These are phyloP conservation scores for Dasypus novemcinctus DNA, from an alignment of 2,113 vertebrate species.

Conservation along the genomic window DNA sequence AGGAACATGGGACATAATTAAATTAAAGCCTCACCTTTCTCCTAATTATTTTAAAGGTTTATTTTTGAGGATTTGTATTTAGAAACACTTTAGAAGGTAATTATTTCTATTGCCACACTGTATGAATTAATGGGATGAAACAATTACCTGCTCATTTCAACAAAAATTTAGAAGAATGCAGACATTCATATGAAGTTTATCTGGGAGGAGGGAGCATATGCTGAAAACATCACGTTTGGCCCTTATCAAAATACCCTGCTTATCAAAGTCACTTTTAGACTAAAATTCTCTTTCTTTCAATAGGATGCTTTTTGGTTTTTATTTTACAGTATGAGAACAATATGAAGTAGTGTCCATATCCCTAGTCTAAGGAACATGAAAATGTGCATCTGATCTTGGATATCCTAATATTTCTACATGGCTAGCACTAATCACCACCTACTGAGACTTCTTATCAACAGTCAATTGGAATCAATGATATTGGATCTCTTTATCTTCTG, in stretches of 20 bases:
- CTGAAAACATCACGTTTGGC: background rate
- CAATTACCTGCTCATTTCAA: background rate
- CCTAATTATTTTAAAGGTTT: background rate
- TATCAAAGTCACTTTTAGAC: no score
- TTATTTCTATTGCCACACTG: no score
- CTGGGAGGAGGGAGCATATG: background rate
- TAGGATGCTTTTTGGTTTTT: background rate
- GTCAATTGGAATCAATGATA: no score
- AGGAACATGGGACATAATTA: background rate
- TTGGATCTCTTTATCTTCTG: no score
- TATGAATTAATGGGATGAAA: background rate
- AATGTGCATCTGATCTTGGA: no score
- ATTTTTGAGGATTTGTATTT: background rate
- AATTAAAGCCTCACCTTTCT: background rate
- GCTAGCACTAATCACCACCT: no score
- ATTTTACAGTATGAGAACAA: background rate
- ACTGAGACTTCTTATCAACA: no score
- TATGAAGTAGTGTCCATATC: no score
- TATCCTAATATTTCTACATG: no score
- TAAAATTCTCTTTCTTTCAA: no score
- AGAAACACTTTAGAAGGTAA: background rate
- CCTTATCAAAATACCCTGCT: background rate
- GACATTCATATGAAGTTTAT: rapidly evolving
- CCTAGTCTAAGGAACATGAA: no score
- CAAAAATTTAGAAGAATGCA: no score